Evolutionary conservation across 37 sponge, comb jelly and placozoan species (phyloP), one percentile per base, ranked within the genome.

Genomic region (Ephydatia muelleri): DNA sequence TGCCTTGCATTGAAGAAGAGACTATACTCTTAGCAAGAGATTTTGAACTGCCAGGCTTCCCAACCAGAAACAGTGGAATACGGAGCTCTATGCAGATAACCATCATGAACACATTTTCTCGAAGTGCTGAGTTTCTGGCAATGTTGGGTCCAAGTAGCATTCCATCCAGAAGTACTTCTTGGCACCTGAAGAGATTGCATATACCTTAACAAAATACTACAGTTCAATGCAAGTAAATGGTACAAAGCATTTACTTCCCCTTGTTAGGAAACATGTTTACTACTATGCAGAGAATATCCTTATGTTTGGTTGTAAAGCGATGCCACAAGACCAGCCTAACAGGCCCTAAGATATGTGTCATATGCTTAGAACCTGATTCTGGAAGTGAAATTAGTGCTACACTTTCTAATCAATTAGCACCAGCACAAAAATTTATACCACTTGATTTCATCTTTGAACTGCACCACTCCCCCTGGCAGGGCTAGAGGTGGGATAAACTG

Each of bases 61-160:
- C 99, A 26, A 98, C 97, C n/a, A 98, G 83, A 78, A 98, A 98
- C 38, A 98, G 90, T 49, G 99, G 99, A 28, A 98, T 98, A 70
- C 89, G 90, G 40, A 96, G 79, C 39, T 98, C 99, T 70, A 98
- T 90, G 77, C 99, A 98, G 23, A 98, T 90, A 14, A 90, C 89
- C 96, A 98, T 98, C 99, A 98, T 98, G 70, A 98, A 98, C 21
- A 98, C 94, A 91, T 96, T 98, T 82, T 98, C 99, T 73, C 91
- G 90, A 16, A 98, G 90, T 66, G 99, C 99, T 49, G 88, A 84
- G 89, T 98, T 98, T 74, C 83, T 84, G 48, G 96, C 99, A 77
- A 98, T 92, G 57, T 94, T 91, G 0, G 30, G 72, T 14, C 88
- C 88, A 1, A 91, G 64, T 19, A 64, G 13, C 92, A 91, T 91